These are phyloP conservation scores for Meandrina meandrites DNA, from an alignment of 92 coral and sea anemone genomes.

Conservation along the genomic window DNA sequence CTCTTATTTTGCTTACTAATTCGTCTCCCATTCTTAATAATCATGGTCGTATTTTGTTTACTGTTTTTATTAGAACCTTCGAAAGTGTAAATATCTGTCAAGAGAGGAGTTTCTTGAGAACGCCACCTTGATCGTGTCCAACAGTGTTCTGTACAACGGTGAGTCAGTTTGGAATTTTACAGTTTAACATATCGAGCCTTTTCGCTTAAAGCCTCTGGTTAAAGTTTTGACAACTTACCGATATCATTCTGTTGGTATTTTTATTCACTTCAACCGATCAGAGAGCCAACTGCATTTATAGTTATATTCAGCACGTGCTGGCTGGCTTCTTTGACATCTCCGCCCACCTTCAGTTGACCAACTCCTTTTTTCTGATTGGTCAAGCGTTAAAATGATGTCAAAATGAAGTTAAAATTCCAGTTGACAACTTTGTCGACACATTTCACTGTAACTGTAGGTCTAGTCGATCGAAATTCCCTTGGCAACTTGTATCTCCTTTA, in stretches of 20 bases:
- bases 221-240: neutral
- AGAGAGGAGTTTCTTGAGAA: conserved; percentile 90
- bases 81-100: conserved; percentile 79
- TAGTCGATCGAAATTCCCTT: neutral
- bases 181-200: neutral
- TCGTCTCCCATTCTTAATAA: no score
- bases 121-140: conserved; percentile 75
- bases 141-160: conserved; percentile 96
- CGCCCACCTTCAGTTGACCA: neutral
- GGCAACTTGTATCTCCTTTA: neutral
- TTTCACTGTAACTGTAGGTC: neutral
- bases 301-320: neutral
- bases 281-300: neutral
- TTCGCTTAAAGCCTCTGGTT: neutral
- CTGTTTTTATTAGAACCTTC: conserved; percentile 68
- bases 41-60: neutral
- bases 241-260: neutral
- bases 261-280: neutral
- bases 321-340: neutral
- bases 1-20: no score
- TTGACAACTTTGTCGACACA: neutral
- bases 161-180: conserved; percentile 1
- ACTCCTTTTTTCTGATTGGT: neutral
- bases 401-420: neutral
- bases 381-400: neutral